Evolutionary conservation across 2,113 vertebrate species (phyloP).

Genomic region (Hemiprocne comata): DNA sequence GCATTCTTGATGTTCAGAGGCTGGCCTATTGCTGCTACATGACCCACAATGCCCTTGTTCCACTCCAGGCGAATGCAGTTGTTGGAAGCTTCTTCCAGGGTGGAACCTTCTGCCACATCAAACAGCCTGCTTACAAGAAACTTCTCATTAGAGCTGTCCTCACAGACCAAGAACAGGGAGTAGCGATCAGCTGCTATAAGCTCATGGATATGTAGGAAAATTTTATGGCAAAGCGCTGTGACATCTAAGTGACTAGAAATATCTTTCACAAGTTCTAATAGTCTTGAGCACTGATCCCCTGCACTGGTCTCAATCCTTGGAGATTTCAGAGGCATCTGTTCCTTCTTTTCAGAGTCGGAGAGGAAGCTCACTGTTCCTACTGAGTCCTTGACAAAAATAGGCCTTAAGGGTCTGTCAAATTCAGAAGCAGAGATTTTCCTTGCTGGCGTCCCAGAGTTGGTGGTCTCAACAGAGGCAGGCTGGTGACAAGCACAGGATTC

Average conservation of each 20-base stretch:
- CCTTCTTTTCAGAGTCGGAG: conserved; percentile 83
- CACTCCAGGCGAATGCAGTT: conserved; percentile 93
- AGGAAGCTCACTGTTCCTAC: conserved; percentile 93
- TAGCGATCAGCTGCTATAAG: conserved; percentile 94
- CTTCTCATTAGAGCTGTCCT: conserved; percentile 96
- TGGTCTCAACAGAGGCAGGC: conserved; percentile 60
- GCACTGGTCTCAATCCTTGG: conserved; percentile 73
- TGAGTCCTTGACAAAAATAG: conserved; percentile 93
- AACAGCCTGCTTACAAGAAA: conserved; percentile 94
- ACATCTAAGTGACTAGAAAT: conserved; percentile 97
- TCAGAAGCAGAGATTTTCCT: conserved; percentile 97
- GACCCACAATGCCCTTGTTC: conserved; percentile 99
- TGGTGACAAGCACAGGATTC: conserved; percentile 75
- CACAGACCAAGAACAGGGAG: conserved; percentile 94
- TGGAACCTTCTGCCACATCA: conserved; percentile 95
- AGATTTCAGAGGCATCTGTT: conserved; percentile 82
- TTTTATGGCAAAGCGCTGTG: conserved; percentile 94
- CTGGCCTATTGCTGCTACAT: conserved; percentile 90
- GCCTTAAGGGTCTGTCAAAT: conserved; percentile 93
- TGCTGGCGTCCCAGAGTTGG: conserved; percentile 80
- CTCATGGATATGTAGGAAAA: conserved; percentile 96
- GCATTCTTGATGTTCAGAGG: conserved; percentile 95
- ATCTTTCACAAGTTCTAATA: conserved; percentile 95
- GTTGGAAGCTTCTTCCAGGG: conserved; percentile 92
- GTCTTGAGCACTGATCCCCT: conserved; percentile 86